Percentiles rank a stretch among this genome's conserved stretches.
phyloP scores from a whole-genome alignment of 2,888 invertebrate genomes.

The Plagodis dolabraria region DNA sequence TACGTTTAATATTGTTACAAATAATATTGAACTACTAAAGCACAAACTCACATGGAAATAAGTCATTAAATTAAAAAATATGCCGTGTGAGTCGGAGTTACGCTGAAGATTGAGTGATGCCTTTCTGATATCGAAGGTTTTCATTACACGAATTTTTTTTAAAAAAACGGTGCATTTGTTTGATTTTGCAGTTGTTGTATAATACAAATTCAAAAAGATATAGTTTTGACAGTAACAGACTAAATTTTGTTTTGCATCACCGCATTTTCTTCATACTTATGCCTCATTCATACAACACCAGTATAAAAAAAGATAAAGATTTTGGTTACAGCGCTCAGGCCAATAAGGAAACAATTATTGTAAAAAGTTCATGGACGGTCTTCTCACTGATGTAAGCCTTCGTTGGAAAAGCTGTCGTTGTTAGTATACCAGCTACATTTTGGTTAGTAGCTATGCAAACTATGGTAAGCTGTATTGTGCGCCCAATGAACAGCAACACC shows the following conservation, averaged over 20 bases:
- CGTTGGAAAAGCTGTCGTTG: slow-evolving; percentile 15
- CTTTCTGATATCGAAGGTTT: slow-evolving; percentile 7
- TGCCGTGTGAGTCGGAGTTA: no score
- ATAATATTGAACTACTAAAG: slow-evolving; percentile 14
- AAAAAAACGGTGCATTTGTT: no score
- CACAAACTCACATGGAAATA: slow-evolving; percentile 27
- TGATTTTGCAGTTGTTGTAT: no score
- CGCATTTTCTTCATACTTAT: no score
- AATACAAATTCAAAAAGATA: no score
- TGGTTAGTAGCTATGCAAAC: slow-evolving; percentile 32
- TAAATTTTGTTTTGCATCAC: no score
- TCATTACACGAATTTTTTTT: slow-evolving; percentile 1
- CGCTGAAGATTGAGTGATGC: slow-evolving; percentile 7
- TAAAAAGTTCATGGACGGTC: slow-evolving; percentile 1
- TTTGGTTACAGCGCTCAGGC: no score
- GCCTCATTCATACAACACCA: no score
- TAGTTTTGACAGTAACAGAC: no score
- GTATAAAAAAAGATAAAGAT: no score
- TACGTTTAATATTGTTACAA: neutral
- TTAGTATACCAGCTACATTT: slow-evolving; percentile 32
- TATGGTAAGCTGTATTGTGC: no score
- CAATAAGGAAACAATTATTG: slow-evolving; percentile 1
- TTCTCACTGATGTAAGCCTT: slow-evolving; percentile 17
- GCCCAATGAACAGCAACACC: no score
- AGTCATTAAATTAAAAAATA: neutral